phyloP scores from a whole-genome alignment of 23 tunicate species.

The Trididemnum clinides region DNA sequence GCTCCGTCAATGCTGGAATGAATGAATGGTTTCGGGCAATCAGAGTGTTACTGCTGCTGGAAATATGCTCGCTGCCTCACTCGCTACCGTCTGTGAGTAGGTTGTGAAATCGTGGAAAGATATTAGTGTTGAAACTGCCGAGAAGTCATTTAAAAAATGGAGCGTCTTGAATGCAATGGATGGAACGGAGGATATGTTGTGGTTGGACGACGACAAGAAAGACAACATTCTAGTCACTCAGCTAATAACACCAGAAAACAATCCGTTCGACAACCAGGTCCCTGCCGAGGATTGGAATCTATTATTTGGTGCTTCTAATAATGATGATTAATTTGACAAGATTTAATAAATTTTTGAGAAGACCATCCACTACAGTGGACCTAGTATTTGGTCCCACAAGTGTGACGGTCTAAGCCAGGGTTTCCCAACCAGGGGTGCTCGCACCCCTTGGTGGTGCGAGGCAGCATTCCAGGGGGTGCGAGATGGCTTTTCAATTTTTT shows the following conservation, averaged over 20 bases:
- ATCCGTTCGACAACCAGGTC: constrained; percentile 8
- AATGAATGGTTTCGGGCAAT: constrained; percentile 28
- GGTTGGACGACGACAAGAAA: constrained; percentile 37
- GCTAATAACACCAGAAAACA: constrained; percentile 17
- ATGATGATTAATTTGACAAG: too few species aligned
- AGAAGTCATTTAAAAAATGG: constrained; percentile 27
- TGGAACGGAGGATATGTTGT: constrained; percentile 27
- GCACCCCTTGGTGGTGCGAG: too few species aligned
- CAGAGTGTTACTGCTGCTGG: constrained; percentile 23
- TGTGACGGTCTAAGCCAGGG: too few species aligned
- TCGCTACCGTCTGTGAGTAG: constrained; percentile 22
- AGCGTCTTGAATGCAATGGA: constrained; percentile 33
- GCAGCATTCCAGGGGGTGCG: too few species aligned
- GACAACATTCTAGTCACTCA: constrained; percentile 4
- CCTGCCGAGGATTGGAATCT: constrained; percentile 21
- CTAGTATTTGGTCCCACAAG: too few species aligned
- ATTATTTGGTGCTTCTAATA: constrained; percentile 6
- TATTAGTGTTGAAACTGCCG: constrained; percentile 11
- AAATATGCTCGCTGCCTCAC: constrained; percentile 21
- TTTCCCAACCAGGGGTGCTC: too few species aligned
- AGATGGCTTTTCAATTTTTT: too few species aligned
- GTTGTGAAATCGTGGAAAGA: constrained; percentile 1
- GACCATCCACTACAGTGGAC: too few species aligned
- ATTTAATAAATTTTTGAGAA: too few species aligned
- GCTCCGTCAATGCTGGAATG: constrained; percentile 23